Evolutionary conservation across 92 coral and sea anemone species (phyloP), one percentile per base, ranked within the genome.

Genomic region (Phenganax stokvisi): DNA sequence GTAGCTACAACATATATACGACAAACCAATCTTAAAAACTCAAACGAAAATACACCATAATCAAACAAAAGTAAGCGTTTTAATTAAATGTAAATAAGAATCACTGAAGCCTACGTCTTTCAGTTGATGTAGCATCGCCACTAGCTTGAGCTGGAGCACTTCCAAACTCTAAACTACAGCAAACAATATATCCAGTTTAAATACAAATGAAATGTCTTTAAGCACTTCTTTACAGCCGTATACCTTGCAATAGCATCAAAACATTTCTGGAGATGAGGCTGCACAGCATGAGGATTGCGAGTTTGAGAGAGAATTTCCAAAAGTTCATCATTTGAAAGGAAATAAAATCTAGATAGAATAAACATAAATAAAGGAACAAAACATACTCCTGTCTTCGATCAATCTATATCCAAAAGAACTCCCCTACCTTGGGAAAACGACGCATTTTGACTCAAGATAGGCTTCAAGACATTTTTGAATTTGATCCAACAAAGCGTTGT

Each of bases 401-500:
- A 37, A 37, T 0, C 0, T 37, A 20, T 20, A 20, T 20, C 25
- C 25, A 20, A 20, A 20, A 0, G 47, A 0, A 9, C 25, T 12
- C 52, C 3, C 69, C 54, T 81, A 92, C 98, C 98, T 92, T 81
- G 98, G 98, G 72, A 94, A 94, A 82, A 94, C 92, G 73, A 94
- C 98, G 83, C 98, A 94, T 71, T 94, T 94, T 47, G 98, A 94
- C 81, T 94, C 98, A 57, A 94, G 90, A 62, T 94, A 94, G 0
- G 98, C 98, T 72, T 94, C 98, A 37, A 94, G 90, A 62, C 98
- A 94, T 70, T 94, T 94, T 83, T 94, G 98, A 80, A 94, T 94
- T 88, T 94, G 98, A 72, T 94, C 98, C 83, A 94, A 75, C 66
- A 94, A 87, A 55, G 98, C 98, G 78, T 94, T 94, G 89, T 94